Conservation (phyloP, 2,113 vertebrate species). For the Prietella phreatophila region DNA sequence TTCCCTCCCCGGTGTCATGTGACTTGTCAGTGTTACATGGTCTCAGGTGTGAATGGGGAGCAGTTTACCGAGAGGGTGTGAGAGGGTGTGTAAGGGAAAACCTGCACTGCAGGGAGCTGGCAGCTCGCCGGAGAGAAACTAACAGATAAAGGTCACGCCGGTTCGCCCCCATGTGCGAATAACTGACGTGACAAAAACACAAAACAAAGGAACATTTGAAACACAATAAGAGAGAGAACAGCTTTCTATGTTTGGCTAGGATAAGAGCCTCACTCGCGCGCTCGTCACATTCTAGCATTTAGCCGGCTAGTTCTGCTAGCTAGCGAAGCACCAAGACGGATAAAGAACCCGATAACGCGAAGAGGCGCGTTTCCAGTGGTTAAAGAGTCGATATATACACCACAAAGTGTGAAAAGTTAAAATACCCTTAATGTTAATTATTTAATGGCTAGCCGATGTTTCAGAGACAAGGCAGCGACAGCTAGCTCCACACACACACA, state of each 20-base stretch:
- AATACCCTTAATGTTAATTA: not conserved
- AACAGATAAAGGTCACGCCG: not conserved
- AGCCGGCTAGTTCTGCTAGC: not conserved
- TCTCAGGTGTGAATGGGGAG: too few species aligned
- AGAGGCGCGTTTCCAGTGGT: not conserved
- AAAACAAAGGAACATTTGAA: not conserved
- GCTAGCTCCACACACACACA: not conserved
- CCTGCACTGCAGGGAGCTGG: not conserved
- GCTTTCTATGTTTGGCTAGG: not conserved
- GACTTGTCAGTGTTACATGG: too few species aligned
- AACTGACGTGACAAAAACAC: conserved; percentile 1
- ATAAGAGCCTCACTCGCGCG: not conserved
- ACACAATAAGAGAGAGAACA: not conserved
- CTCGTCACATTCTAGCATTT: not conserved
- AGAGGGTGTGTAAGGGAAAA: not conserved
- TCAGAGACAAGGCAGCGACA: not conserved
- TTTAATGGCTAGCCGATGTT: not conserved
- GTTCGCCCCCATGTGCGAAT: conserved; percentile 38
- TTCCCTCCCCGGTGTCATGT: too few species aligned
- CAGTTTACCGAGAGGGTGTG: too few species aligned
- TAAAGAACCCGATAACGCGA: not conserved
- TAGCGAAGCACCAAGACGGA: not conserved
- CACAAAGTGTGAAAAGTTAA: too few species aligned
- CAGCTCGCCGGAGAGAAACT: not conserved
- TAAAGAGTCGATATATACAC: not conserved